Evolutionary conservation across 2,113 vertebrate species (phyloP).

Genomic region (Peromyscus leucopus): DNA sequence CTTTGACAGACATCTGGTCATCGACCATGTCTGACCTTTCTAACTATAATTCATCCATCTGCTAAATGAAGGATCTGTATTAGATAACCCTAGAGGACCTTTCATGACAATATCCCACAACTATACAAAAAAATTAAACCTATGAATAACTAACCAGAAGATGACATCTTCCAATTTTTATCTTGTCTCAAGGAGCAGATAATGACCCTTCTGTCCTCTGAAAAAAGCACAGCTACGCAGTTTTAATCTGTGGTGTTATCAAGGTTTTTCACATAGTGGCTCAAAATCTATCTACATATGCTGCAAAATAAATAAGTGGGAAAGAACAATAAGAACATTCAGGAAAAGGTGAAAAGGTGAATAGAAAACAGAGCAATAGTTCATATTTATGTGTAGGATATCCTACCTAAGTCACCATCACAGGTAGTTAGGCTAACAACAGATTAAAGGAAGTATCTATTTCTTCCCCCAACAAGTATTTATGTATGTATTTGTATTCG

Average conservation of each 20-base stretch:
- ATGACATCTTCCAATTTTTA: background rate
- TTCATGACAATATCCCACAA: background rate
- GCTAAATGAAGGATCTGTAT: conserved; percentile 15
- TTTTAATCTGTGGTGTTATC: conserved; percentile 12
- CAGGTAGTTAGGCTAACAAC: background rate
- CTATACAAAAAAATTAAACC: background rate
- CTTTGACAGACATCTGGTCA: background rate
- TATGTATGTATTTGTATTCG: background rate
- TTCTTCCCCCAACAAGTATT: background rate
- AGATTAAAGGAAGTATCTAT: background rate
- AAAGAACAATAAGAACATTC: background rate
- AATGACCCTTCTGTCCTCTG: background rate
- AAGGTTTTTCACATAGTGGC: background rate
- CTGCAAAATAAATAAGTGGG: conserved; percentile 39
- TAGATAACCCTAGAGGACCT: background rate
- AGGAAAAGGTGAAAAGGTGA: conserved; percentile 13
- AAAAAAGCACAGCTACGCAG: background rate
- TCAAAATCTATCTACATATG: background rate
- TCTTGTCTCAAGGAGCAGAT: background rate
- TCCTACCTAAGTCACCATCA: background rate
- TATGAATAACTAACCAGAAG: background rate
- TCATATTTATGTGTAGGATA: background rate
- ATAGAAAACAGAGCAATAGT: background rate
- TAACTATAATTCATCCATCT: background rate
- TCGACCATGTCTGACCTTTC: background rate